Evolutionary conservation across 2,797 vertebrate genomes (phyloP).

Genomic region (Benthosema pterotum): DNA sequence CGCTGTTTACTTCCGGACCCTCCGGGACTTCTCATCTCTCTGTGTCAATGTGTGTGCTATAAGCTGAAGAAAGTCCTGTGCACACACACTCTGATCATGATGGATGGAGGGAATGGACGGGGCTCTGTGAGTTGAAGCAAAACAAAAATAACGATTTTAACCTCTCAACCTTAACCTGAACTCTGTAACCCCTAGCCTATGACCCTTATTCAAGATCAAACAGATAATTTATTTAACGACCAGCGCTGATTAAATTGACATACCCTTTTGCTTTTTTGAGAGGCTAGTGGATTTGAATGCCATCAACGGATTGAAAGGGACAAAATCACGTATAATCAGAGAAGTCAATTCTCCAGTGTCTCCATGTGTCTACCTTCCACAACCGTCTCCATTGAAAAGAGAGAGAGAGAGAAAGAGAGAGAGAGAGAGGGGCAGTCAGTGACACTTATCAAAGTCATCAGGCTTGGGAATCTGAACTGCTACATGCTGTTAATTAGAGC

Average conservation of each 20-base stretch:
- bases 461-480: too few species aligned
- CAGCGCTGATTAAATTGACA: slow-evolving; percentile 45
- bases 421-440: too few species aligned
- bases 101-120: slow-evolving; percentile 33
- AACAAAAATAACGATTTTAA: slow-evolving; percentile 60
- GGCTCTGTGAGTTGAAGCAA: slow-evolving; percentile 47
- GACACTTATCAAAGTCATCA: too few species aligned
- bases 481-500: too few species aligned
- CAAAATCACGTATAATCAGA: too few species aligned
- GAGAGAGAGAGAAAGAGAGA: too few species aligned
- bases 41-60: slow-evolving; percentile 16
- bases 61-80: slow-evolving; percentile 2
- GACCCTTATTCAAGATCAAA: slow-evolving; percentile 49
- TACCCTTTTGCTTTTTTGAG: slow-evolving; percentile 11
- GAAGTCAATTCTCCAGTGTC: too few species aligned
- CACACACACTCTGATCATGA: background rate
- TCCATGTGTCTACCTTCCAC: too few species aligned
- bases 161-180: slow-evolving; percentile 54
- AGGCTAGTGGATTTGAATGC: too few species aligned
- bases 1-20: slow-evolving; percentile 10
- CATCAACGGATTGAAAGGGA: too few species aligned
- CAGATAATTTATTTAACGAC: slow-evolving; percentile 44
- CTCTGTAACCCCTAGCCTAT: slow-evolving; percentile 32
- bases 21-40: background rate
- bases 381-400: too few species aligned